These are phyloP conservation scores for Meleagris gallopavo DNA, from an alignment of 2,113 vertebrate genomes.

Conservation along the genomic window DNA sequence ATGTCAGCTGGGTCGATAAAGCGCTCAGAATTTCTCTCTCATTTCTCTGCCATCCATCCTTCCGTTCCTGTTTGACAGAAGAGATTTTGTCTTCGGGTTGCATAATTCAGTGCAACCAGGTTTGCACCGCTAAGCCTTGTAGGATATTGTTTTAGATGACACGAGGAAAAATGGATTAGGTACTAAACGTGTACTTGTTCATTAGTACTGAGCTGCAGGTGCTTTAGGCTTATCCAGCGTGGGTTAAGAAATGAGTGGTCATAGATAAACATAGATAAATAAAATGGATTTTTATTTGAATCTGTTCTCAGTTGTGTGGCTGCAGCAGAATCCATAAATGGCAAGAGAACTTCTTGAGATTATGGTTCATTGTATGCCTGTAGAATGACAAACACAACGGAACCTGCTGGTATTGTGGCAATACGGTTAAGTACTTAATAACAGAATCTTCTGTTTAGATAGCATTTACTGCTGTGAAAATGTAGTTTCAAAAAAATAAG, in stretches of 20 bases:
- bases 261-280: too few relatives aligned
- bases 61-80: background rate
- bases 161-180: background rate
- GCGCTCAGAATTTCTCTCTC: slow-evolving; percentile 16
- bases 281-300: background rate
- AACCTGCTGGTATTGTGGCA: background rate
- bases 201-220: background rate
- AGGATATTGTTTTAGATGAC: background rate
- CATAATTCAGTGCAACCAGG: background rate
- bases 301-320: background rate
- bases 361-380: fast-evolving
- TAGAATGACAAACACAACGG: background rate
- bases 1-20: slow-evolving; percentile 5
- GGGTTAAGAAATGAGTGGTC: background rate
- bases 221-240: background rate
- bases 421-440: fast-evolving
- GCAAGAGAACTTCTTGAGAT: background rate
- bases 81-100: background rate
- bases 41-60: background rate
- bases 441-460: background rate
- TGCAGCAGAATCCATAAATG: fast-evolving
- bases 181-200: background rate
- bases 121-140: background rate
- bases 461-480: background rate
- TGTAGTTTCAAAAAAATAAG: background rate